Conservation (phyloP, 2,797 vertebrate species). For the Sylvia borin region DNA sequence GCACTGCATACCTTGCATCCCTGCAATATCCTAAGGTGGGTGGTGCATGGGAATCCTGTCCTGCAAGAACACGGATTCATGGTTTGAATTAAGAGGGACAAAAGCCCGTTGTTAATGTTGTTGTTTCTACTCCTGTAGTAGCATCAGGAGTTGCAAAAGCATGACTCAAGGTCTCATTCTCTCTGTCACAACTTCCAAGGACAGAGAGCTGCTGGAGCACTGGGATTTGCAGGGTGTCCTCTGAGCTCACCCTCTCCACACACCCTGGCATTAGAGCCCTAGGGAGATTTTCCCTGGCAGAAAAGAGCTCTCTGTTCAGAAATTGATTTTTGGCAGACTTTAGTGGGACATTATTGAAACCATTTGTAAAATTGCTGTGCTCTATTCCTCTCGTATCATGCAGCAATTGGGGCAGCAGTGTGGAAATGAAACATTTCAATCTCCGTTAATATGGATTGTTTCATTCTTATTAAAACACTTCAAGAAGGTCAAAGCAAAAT, state of each 20-base stretch:
- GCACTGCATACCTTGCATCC: too few relatives aligned
- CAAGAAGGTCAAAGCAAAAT: constrained; percentile 59
- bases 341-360: constrained; percentile 55
- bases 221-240: neutral
- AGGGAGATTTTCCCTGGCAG: neutral
- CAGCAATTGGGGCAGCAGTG: constrained; percentile 32
- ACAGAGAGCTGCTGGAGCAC: neutral
- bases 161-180: neutral
- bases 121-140: neutral
- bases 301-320: neutral
- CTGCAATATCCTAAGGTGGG: neutral
- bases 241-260: neutral
- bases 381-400: neutral
- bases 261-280: neutral
- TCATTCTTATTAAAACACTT: constrained; percentile 60
- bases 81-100: neutral
- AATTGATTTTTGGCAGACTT: constrained; percentile 59
- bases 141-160: neutral
- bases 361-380: constrained; percentile 60
- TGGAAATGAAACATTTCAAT: constrained; percentile 68
- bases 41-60: neutral
- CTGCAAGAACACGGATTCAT: rapidly evolving
- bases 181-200: neutral
- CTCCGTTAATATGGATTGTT: constrained; percentile 62
- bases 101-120: rapidly evolving